These are phyloP conservation scores for Apamea epomidion DNA, from an alignment of 2,888 invertebrate species.

Conservation along the genomic window DNA sequence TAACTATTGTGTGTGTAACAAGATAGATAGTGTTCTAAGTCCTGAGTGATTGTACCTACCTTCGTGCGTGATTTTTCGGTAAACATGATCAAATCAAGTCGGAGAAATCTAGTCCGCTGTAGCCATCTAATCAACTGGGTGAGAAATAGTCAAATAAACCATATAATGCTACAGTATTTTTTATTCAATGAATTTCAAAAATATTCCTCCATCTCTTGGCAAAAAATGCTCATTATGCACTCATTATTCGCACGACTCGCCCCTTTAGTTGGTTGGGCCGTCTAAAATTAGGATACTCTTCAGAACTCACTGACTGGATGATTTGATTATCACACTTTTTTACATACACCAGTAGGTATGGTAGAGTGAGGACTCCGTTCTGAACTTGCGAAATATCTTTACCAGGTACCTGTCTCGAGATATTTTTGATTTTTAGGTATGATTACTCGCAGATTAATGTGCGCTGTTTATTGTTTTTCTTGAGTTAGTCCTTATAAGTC, in stretches of 20 bases:
- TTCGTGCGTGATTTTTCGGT: background rate
- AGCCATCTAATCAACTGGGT: conserved; percentile 16
- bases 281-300: conserved; percentile 57
- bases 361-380: background rate
- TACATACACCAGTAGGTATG: background rate
- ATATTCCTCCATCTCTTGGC: background rate
- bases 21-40: conserved; percentile 1
- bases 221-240: conserved; percentile 17
- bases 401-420: background rate
- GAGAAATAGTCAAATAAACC: background rate
- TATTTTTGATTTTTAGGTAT: background rate
- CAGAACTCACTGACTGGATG: conserved; percentile 50
- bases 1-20: background rate
- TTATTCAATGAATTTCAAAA: background rate
- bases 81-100: conserved; percentile 24
- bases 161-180: background rate
- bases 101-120: background rate
- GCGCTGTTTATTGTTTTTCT: background rate
- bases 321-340: conserved; percentile 55
- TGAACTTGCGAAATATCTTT: conserved; percentile 6
- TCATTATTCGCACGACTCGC: conserved; percentile 9
- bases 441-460: background rate
- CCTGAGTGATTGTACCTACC: background rate
- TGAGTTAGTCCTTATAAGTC: no score
- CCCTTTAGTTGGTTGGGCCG: conserved; percentile 27